These are phyloP conservation scores for Caenorhabditis macrosperma DNA, from an alignment of 2,888 invertebrate genomes.

Conservation along the genomic window DNA sequence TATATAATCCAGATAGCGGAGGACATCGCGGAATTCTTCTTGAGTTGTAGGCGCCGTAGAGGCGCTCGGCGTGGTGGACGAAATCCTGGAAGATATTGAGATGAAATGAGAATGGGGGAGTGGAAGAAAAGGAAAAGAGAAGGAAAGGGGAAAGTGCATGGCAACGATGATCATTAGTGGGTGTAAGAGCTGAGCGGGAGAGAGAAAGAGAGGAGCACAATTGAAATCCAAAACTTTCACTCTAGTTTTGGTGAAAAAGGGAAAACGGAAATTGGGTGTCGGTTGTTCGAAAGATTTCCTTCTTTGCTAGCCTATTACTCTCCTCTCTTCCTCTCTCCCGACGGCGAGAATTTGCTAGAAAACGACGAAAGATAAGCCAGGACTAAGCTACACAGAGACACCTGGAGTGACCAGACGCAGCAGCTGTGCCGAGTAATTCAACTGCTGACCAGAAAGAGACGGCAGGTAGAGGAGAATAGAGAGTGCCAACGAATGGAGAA, in stretches of 20 bases:
- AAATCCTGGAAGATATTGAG: conserved; percentile 26
- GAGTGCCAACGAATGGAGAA: not conserved
- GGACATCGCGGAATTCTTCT: not conserved
- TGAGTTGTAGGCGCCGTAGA: conserved; percentile 11
- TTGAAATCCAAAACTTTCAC: conserved; percentile 26
- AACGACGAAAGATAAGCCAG: conserved; percentile 16
- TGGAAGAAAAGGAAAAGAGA: conserved; percentile 19
- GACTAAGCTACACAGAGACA: conserved; percentile 30
- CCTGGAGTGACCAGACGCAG: conserved; percentile 46
- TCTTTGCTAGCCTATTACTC: conserved; percentile 1
- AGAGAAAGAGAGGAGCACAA: conserved; percentile 1
- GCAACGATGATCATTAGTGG: conserved; percentile 15
- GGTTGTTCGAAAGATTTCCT: too few relatives aligned
- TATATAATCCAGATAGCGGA: conserved; percentile 17
- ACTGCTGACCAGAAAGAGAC: not conserved
- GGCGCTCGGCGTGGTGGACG: conserved; percentile 23
- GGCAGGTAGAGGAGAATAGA: not conserved
- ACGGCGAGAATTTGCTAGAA: conserved; percentile 5
- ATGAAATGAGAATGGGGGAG: not conserved
- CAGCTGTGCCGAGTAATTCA: conserved; percentile 6
- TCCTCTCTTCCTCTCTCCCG: not conserved
- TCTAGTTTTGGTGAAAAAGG: not conserved
- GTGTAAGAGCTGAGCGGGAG: not conserved
- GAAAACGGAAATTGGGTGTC: not conserved
- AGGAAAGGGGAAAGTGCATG: not conserved